Percentiles rank a stretch among this genome's conserved stretches.
Evolutionary conservation across 1,140 invertebrate genomes (phyloP).

Genomic region (Lepidostoma basale): DNA sequence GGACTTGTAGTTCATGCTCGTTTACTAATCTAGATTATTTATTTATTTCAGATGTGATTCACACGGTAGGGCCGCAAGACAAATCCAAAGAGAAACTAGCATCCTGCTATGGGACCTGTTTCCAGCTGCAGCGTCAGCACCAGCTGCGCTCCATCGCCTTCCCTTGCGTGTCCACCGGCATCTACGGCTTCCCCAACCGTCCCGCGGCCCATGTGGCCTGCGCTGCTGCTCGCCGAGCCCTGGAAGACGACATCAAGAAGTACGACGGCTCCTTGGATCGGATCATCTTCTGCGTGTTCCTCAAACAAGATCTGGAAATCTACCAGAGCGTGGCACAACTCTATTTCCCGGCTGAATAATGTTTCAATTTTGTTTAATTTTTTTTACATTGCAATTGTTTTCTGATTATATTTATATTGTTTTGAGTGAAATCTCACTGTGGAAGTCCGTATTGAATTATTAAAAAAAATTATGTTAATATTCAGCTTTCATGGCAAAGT

Average conservation of each 20-base stretch:
- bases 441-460: too few species aligned
- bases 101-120: constrained; percentile 73
- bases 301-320: constrained; percentile 72
- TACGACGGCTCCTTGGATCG: constrained; percentile 66
- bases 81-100: constrained; percentile 69
- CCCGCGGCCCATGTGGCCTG: constrained; percentile 77
- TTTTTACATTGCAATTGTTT: too few species aligned
- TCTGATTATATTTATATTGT: too few species aligned
- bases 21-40: neutral
- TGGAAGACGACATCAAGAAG: constrained; percentile 63
- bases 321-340: constrained; percentile 76
- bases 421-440: too few species aligned
- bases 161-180: constrained; percentile 85
- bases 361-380: neutral
- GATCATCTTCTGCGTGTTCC: constrained; percentile 83
- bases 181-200: constrained; percentile 83
- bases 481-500: too few species aligned
- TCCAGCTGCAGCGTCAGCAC: constrained; percentile 66
- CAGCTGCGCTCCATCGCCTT: constrained; percentile 76
- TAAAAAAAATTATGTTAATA: too few species aligned
- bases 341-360: constrained; percentile 68
- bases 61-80: constrained; percentile 81
- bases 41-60: constrained; percentile 75
- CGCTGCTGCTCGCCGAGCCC: constrained; percentile 68
- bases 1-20: too few species aligned